phyloP scores from a whole-genome alignment of 2,888 invertebrate genomes.

The Tolmerus cingulatus region DNA sequence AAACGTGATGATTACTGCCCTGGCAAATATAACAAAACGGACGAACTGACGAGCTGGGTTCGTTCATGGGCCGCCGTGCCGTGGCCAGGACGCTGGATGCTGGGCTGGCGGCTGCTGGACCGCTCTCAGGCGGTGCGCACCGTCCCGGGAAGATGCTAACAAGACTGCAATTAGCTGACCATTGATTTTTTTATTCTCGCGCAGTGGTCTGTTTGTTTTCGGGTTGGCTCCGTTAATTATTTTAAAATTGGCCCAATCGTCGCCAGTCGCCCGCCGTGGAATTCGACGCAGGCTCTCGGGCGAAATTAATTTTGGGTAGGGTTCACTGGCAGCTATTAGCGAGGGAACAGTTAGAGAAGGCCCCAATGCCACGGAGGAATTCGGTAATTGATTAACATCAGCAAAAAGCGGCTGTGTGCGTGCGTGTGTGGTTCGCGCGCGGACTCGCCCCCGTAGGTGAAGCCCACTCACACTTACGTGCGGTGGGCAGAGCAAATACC shows the following conservation, averaged over 20 bases:
- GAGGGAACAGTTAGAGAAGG: not conserved
- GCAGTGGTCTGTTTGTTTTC: conserved; percentile 20
- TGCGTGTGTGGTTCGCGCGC: not conserved
- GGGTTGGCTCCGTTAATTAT: conserved; percentile 18
- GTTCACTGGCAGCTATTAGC: conserved; percentile 24
- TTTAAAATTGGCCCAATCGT: conserved; percentile 30
- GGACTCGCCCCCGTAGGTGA: not conserved
- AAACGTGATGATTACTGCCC: conserved; percentile 47
- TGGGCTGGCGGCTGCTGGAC: not conserved
- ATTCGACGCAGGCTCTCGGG: not conserved
- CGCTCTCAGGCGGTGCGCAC: not conserved
- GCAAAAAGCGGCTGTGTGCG: not conserved
- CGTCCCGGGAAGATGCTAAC: conserved; percentile 22
- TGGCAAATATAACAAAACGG: conserved; percentile 41
- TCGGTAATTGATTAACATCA: not conserved
- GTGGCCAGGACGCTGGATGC: not conserved
- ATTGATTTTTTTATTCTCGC: conserved; percentile 10
- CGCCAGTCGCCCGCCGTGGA: not conserved
- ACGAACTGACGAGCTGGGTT: not conserved
- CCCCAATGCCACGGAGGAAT: not conserved
- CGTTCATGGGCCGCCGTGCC: not conserved
- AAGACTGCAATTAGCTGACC: conserved; percentile 33
- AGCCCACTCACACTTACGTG: not conserved
- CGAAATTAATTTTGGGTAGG: not conserved
- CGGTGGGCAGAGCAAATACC: not conserved